Evolutionary conservation across 2,888 invertebrate genomes (phyloP).

Genomic region (Himalopsyche kuldschensis): DNA sequence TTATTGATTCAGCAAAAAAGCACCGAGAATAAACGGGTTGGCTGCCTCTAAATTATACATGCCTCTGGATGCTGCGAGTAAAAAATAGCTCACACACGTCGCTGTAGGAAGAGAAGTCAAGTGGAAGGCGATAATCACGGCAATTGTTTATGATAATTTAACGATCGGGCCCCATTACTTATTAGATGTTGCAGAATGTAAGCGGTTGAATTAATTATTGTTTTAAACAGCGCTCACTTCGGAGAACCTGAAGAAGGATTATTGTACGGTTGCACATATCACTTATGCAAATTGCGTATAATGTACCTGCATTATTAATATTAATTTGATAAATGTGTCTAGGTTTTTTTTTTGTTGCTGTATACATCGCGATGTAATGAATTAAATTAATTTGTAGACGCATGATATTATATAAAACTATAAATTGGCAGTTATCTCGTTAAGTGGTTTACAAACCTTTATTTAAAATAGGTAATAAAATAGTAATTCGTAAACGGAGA

Average conservation of each 20-base stretch:
- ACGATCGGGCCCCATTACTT: slow-evolving; percentile 3
- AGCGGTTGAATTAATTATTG: neutral
- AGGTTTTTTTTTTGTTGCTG: neutral
- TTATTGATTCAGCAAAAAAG: neutral
- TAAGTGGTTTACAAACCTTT: too few species aligned
- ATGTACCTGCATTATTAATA: neutral
- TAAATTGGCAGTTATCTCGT: too few species aligned
- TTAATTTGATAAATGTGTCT: neutral
- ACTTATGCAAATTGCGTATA: neutral
- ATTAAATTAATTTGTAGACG: neutral
- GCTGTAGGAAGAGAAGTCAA: neutral
- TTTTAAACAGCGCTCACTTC: neutral
- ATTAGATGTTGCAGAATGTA: neutral
- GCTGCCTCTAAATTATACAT: neutral
- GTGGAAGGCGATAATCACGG: slow-evolving; percentile 1
- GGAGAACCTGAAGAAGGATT: neutral
- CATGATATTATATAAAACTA: neutral
- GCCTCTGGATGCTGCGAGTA: neutral
- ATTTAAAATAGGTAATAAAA: too few species aligned
- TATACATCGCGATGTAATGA: neutral
- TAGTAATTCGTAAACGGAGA: too few species aligned
- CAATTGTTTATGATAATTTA: slow-evolving; percentile 16
- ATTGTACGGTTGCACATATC: neutral
- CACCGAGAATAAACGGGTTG: neutral
- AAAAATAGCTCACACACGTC: neutral